Evolutionary conservation across 1,140 invertebrate genomes (phyloP).

Genomic region (Acromyrmex echinatior): DNA sequence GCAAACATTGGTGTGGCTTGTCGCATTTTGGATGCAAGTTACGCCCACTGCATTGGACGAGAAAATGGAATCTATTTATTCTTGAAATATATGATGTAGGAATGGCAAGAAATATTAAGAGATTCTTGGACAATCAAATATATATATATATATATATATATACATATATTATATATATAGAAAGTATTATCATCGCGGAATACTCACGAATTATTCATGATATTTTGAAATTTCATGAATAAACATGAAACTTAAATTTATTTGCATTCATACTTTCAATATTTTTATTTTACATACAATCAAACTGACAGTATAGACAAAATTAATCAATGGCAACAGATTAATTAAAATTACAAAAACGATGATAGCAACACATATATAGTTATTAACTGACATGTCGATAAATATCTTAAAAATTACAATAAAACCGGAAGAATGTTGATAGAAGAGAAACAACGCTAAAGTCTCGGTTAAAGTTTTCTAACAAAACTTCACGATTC

Average conservation of each 20-base stretch:
- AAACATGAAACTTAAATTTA: conserved; percentile 3
- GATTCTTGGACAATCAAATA: conserved; percentile 13
- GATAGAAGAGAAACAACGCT: background rate
- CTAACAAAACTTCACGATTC: background rate
- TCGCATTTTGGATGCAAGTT: conserved; percentile 55
- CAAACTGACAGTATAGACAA: conserved; percentile 9
- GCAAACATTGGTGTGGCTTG: conserved; percentile 68
- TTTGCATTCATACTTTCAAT: conserved; percentile 20
- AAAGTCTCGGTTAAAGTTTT: background rate
- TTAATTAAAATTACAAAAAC: background rate
- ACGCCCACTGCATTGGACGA: conserved; percentile 27
- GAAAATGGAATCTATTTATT: conserved; percentile 58
- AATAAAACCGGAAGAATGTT: background rate
- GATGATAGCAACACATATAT: background rate
- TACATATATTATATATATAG: background rate
- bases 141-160: background rate
- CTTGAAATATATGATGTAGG: conserved; percentile 29
- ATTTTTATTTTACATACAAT: conserved; percentile 31
- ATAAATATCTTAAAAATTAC: background rate
- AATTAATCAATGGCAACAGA: conserved; percentile 16
- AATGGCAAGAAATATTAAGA: conserved; percentile 46
- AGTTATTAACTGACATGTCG: background rate
- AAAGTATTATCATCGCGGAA: conserved; percentile 55
- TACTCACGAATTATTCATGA: conserved; percentile 33
- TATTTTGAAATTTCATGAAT: background rate